Conservation (phyloP, 1,140 invertebrate species). For the Tetramorium alpestre region DNA sequence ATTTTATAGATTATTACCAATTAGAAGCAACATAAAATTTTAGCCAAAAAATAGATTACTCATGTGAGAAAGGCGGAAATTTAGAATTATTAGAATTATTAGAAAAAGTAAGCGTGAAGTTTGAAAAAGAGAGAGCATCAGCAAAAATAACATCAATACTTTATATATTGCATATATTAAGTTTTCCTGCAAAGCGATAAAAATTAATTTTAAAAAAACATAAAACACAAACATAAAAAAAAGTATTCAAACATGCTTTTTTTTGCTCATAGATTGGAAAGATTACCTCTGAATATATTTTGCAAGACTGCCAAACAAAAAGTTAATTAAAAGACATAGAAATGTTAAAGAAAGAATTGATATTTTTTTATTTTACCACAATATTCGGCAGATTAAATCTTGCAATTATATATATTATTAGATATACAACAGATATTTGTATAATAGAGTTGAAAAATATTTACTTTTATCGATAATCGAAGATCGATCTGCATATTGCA, state of each 20-base stretch:
- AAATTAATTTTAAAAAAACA: constrained; percentile 14
- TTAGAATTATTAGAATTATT: background rate
- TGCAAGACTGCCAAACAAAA: constrained; percentile 83
- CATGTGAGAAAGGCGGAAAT: constrained; percentile 24
- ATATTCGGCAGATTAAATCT: constrained; percentile 25
- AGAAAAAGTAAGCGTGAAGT: constrained; percentile 51
- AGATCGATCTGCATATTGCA: background rate
- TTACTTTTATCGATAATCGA: background rate
- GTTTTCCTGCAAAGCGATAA: constrained; percentile 9
- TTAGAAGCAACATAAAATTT: constrained; percentile 16
- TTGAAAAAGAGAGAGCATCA: constrained; percentile 9
- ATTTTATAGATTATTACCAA: background rate
- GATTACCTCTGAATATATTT: constrained; percentile 84
- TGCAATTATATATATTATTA: constrained; percentile 9
- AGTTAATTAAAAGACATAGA: constrained; percentile 70
- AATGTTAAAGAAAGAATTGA: constrained; percentile 55
- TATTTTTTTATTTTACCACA: constrained; percentile 11
- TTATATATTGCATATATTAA: background rate
- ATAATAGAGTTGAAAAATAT: constrained; percentile 16
- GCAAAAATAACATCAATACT: background rate
- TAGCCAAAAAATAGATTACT: constrained; percentile 1
- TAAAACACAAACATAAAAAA: constrained; percentile 54
- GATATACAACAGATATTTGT: background rate
- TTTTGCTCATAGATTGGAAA: constrained; percentile 77
- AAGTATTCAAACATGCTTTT: constrained; percentile 61